Conservation (phyloP, 2,888 invertebrate genomes). For the Apotomis betuletana region DNA sequence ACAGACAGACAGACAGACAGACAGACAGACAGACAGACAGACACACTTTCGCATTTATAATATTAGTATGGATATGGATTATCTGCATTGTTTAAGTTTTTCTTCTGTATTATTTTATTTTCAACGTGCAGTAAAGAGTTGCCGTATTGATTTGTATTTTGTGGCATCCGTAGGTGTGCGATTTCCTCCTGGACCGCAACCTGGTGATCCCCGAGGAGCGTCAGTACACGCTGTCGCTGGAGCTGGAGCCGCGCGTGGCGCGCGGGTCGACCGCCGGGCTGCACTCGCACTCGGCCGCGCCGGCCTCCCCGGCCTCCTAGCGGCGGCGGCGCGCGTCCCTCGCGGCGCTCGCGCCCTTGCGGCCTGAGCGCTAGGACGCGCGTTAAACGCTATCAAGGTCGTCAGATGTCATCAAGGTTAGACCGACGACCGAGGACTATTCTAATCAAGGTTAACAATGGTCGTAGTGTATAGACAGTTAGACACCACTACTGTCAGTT, state of each 20-base stretch:
- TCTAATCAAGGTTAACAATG: too few relatives aligned
- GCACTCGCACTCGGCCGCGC: constrained; percentile 51
- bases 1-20: too few relatives aligned
- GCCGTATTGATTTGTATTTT: neutral
- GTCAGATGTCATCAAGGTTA: too few relatives aligned
- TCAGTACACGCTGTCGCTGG: constrained; percentile 91
- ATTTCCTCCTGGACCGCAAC: constrained; percentile 91
- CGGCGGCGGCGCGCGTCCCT: constrained; percentile 79
- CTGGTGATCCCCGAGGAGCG: constrained; percentile 92
- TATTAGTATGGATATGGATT: too few relatives aligned
- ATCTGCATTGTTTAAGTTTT: too few relatives aligned
- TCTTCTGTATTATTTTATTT: too few relatives aligned
- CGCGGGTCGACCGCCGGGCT: constrained; percentile 65
- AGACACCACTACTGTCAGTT: too few relatives aligned
- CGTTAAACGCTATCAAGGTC: constrained; percentile 16
- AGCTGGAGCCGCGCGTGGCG: constrained; percentile 90
- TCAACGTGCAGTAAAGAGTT: too few relatives aligned
- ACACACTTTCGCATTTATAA: too few relatives aligned
- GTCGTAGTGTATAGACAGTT: too few relatives aligned
- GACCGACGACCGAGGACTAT: too few relatives aligned
- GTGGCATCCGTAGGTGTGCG: constrained; percentile 68
- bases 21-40: too few relatives aligned
- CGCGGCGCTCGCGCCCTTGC: constrained; percentile 72
- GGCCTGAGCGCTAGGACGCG: constrained; percentile 62
- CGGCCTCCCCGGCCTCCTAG: constrained; percentile 74